A percentile compares a stretch with the other conserved stretches of the same genome.
These are phyloP conservation scores for Pseudoatta argentina DNA, from an alignment of 1,140 invertebrate species.

Conservation along the genomic window DNA sequence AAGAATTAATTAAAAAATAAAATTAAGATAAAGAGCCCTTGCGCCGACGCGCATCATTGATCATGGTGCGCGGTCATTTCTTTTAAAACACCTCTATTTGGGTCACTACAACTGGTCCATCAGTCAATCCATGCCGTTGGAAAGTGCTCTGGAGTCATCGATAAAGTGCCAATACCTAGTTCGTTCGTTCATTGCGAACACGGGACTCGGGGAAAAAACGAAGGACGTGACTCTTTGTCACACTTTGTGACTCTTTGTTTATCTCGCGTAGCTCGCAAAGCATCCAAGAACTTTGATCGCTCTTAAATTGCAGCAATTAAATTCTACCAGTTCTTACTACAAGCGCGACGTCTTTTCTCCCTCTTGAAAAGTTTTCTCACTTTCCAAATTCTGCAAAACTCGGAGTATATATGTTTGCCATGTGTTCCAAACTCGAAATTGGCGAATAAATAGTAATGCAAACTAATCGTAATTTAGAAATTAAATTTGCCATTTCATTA, in stretches of 20 bases:
- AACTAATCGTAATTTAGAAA: background rate
- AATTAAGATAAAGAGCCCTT: constrained; percentile 25
- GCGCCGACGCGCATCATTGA: constrained; percentile 21
- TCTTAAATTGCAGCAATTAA: constrained; percentile 22
- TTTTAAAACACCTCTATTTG: constrained; percentile 49
- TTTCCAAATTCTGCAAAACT: constrained; percentile 6
- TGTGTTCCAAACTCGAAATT: background rate
- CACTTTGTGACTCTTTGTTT: too few species aligned
- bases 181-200: constrained; percentile 2
- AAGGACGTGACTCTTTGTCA: background rate
- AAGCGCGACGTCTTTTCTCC: background rate
- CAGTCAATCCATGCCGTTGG: background rate
- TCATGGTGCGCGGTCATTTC: background rate
- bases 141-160: constrained; percentile 32
- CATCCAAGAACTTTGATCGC: background rate
- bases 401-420: background rate
- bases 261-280: background rate
- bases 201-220: background rate
- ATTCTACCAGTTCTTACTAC: background rate
- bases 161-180: constrained; percentile 50
- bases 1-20: constrained; percentile 47
- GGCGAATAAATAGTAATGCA: background rate
- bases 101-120: constrained; percentile 36
- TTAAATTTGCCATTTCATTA: background rate
- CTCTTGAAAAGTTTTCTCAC: background rate